Percentiles rank a stretch among this genome's conserved stretches.
Conservation (phyloP, 2,888 invertebrate genomes). For the Neria commutata region DNA sequence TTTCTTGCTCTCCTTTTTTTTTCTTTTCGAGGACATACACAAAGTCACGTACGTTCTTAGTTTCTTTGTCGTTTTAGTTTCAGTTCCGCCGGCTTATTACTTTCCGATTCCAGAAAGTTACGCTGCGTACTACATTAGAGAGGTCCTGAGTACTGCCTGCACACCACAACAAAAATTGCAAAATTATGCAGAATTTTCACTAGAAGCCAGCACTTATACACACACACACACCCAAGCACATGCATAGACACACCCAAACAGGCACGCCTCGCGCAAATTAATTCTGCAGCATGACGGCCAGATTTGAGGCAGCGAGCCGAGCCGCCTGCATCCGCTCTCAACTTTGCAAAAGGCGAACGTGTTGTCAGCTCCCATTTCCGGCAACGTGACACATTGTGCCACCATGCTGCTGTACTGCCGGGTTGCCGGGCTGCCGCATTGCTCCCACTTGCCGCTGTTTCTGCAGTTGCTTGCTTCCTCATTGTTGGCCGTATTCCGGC, state of each 20-base stretch:
- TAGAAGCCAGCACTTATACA: no score
- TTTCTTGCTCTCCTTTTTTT: no score
- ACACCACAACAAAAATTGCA: no score
- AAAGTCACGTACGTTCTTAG: no score
- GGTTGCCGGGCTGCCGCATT: not conserved
- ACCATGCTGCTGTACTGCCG: not conserved
- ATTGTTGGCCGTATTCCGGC: slow-evolving; percentile 1
- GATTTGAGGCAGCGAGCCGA: no score
- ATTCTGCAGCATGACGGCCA: not conserved
- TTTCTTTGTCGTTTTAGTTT: no score
- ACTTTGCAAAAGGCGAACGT: not conserved
- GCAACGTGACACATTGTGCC: not conserved
- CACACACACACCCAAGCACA: not conserved
- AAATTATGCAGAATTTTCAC: no score
- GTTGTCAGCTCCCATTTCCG: not conserved
- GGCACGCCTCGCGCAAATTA: not conserved
- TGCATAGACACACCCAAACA: not conserved
- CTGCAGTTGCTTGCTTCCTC: slow-evolving; percentile 1
- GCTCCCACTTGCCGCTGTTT: not conserved
- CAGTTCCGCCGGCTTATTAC: no score
- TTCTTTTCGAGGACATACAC: no score
- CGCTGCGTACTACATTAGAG: no score
- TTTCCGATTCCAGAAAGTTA: no score
- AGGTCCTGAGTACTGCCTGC: no score
- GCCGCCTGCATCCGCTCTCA: not conserved